Conservation (phyloP, 2,113 vertebrate species). For the Orthochromis indermauri region DNA sequence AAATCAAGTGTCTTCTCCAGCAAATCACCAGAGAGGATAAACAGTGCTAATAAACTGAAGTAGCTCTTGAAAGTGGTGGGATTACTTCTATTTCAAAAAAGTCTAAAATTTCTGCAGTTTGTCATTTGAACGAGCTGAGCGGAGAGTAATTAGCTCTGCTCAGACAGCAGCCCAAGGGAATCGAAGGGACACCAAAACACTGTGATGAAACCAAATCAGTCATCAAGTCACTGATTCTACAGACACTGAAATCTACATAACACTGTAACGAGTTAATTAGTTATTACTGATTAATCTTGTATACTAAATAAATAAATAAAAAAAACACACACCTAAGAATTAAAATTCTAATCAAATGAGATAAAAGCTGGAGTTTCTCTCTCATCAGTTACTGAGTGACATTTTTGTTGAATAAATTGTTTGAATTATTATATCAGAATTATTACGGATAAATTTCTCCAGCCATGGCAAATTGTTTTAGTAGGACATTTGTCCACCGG, state of each 20-base stretch:
- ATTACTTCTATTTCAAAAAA: not conserved
- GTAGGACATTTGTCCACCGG: not conserved
- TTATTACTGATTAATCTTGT: not conserved
- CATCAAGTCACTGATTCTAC: not conserved
- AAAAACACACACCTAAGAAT: not conserved
- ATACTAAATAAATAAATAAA: not conserved
- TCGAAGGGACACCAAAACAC: not conserved
- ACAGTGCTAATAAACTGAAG: not conserved
- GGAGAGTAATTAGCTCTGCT: not conserved
- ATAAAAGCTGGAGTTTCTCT: not conserved
- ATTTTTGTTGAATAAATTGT: not conserved
- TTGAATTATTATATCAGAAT: not conserved
- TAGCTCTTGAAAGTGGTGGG: constrained; percentile 2
- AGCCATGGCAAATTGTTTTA: not conserved
- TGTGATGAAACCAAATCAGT: not conserved
- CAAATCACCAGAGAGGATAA: not conserved
- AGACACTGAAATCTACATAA: not conserved
- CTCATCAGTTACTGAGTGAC: not conserved
- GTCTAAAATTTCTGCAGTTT: not conserved
- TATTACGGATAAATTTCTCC: not conserved
- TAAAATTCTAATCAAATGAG: not conserved
- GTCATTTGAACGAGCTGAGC: constrained; percentile 1
- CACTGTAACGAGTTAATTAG: not conserved
- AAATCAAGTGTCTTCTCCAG: not conserved
- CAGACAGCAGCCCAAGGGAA: not conserved